A percentile compares a stretch with the other conserved stretches of the same genome.
Conservation (phyloP, 2,113 vertebrate species). For the Xenotilapia longispinis region DNA sequence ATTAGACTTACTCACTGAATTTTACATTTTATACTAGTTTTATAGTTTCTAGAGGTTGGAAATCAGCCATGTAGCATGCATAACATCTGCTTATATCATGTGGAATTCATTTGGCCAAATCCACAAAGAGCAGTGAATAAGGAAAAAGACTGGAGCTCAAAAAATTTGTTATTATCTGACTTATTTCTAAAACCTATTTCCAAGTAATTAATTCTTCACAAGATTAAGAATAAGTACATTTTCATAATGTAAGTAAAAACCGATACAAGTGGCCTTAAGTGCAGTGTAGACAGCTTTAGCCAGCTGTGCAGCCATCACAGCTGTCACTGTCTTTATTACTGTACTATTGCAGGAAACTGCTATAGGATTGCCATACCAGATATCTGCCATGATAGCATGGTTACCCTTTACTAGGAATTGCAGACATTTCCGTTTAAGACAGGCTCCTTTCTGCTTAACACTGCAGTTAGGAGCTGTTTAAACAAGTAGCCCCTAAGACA, state of each 20-base stretch:
- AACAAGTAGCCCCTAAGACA: neutral
- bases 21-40: neutral
- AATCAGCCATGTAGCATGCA: neutral
- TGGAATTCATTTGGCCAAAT: neutral
- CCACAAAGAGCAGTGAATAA: neutral
- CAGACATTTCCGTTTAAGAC: neutral
- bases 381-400: neutral
- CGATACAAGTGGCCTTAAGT: neutral
- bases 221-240: neutral
- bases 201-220: neutral
- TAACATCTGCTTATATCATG: rapidly evolving
- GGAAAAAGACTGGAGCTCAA: rapidly evolving
- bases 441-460: rapidly evolving
- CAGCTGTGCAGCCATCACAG: neutral
- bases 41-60: rapidly evolving
- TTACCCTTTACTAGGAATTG: neutral
- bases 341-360: neutral
- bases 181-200: neutral
- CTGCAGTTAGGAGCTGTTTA: neutral
- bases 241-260: neutral
- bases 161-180: rapidly evolving
- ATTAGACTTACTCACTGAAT: neutral
- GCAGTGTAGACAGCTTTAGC: neutral
- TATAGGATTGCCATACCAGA: neutral
- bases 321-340: neutral